Conservation (phyloP, 2,113 vertebrate genomes). For the Indicator indicator region DNA sequence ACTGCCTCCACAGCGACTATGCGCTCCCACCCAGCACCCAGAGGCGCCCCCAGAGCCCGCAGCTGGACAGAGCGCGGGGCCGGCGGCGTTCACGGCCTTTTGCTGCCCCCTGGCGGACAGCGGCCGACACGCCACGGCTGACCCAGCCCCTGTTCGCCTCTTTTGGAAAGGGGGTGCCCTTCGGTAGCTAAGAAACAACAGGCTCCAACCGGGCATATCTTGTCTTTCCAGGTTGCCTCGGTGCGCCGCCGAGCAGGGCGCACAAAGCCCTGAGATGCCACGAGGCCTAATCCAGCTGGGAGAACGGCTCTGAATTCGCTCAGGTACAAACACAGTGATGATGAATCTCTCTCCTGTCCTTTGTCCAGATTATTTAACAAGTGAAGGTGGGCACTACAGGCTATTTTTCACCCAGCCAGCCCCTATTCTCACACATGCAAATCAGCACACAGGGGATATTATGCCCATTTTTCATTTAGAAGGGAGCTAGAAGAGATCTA, state of each 20-base stretch:
- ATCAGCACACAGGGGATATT: background rate
- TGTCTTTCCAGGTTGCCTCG: accelerated
- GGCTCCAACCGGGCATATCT: accelerated
- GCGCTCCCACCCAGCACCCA: background rate
- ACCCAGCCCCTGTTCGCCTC: background rate
- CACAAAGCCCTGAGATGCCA: background rate
- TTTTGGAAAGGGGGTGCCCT: background rate
- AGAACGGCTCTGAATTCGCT: accelerated
- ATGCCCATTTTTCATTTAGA: background rate
- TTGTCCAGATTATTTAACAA: background rate
- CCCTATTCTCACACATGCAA: background rate
- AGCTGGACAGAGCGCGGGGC: background rate
- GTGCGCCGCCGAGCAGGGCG: accelerated
- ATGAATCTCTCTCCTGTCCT: background rate
- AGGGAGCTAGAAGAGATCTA: background rate
- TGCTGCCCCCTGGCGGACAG: slow-evolving; percentile 58
- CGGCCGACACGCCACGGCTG: background rate
- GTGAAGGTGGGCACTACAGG: background rate
- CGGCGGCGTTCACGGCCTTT: background rate
- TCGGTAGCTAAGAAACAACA: accelerated
- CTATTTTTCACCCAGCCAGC: background rate
- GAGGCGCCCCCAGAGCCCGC: no score
- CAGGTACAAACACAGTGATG: accelerated
- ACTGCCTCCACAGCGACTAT: no score
- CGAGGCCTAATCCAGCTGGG: background rate